These are phyloP conservation scores for Patella depressa DNA, from an alignment of 2,888 invertebrate species.

Conservation along the genomic window DNA sequence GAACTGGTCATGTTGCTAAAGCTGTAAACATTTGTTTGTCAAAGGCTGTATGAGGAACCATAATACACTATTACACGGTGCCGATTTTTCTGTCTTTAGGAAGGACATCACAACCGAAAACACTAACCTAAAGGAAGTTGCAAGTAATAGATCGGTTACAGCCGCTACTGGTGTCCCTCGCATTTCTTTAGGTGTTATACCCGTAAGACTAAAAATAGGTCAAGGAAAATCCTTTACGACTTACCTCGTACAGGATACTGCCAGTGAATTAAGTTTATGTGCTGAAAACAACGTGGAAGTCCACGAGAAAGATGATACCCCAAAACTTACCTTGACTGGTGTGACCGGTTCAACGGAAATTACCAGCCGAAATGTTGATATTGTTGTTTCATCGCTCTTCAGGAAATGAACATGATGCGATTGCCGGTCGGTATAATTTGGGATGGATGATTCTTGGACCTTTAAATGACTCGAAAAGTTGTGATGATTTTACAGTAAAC, in stretches of 20 bases:
- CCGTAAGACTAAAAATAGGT: not conserved
- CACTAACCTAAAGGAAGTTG: not conserved
- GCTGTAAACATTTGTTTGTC: not conserved
- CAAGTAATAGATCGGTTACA: not conserved
- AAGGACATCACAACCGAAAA: not conserved
- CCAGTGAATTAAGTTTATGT: not conserved
- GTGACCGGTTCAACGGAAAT: not conserved
- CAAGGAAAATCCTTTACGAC: not conserved
- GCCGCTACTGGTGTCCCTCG: not conserved
- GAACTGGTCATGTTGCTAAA: not conserved
- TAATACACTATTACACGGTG: not conserved
- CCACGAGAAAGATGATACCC: not conserved
- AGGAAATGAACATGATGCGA: not conserved
- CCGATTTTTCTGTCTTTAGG: not conserved
- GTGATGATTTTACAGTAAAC: not conserved
- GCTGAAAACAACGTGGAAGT: not conserved
- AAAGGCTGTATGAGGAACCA: not conserved
- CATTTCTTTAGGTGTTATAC: not conserved
- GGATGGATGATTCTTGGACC: not conserved
- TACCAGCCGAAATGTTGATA: not conserved
- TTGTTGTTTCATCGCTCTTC: not conserved
- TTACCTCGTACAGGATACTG: no score
- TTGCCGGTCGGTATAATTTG: not conserved
- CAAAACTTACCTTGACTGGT: not conserved
- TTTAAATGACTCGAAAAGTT: not conserved